Evolutionary conservation across 2,888 invertebrate species (phyloP).

Genomic region (Drosophila algonquin): DNA sequence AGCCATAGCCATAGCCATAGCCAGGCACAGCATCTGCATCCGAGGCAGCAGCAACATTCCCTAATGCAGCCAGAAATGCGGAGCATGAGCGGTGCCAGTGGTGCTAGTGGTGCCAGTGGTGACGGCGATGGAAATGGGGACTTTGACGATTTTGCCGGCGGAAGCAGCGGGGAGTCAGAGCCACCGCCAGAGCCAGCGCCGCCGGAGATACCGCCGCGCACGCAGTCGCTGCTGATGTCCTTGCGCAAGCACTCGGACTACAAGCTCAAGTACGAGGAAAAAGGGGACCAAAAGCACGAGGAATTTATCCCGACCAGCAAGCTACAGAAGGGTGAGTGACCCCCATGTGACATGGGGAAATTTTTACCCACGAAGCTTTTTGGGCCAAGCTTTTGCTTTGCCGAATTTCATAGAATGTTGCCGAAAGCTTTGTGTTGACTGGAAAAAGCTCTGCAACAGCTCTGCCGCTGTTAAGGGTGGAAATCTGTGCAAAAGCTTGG

Average conservation of each 20-base stretch:
- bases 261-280: conserved; percentile 83
- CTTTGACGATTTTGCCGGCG: conserved; percentile 23
- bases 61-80: conserved; percentile 59
- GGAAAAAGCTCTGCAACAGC: neutral
- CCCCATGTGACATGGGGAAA: neutral
- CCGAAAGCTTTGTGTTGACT: conserved; percentile 20
- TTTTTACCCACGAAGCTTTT: conserved; percentile 1
- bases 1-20: conserved; percentile 16
- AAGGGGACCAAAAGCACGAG: conserved; percentile 84
- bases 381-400: conserved; percentile 22
- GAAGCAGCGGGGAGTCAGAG: conserved; percentile 83
- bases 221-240: conserved; percentile 89
- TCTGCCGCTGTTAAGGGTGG: neutral
- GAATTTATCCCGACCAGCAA: conserved; percentile 84
- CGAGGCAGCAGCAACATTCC: conserved; percentile 18
- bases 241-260: conserved; percentile 84
- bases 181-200: conserved; percentile 94
- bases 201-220: conserved; percentile 93
- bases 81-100: conserved; percentile 61
- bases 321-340: conserved; percentile 75
- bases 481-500: neutral
- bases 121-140: conserved; percentile 29
- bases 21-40: conserved; percentile 45
- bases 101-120: conserved; percentile 44
- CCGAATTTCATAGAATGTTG: neutral